Evolutionary conservation across 2,113 vertebrate species (phyloP), one percentile per base, ranked within the genome.

Genomic region (Lucifuga dentata): DNA sequence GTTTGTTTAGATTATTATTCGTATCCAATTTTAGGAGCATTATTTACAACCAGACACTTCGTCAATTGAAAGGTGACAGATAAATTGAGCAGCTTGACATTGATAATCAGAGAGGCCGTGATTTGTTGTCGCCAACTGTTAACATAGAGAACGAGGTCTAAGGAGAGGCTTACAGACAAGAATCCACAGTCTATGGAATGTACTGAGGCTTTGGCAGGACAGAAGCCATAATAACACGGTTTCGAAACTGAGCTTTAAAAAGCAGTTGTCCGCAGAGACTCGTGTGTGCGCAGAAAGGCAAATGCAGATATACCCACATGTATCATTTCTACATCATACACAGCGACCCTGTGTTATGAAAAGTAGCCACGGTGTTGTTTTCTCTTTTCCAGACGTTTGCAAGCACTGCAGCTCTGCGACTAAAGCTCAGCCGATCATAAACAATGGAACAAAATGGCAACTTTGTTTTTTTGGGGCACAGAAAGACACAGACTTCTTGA

Each of bases 181-280:
- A 81, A 85, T 83, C 68, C 83, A 56, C 71, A 80, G 87, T 78
- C 77, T 56, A 20, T 82, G 88, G 80, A 90, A 91, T 91, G 88
- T 8, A 70, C 60, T 51, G 79, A 91, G 79, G 85, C 88, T 88
- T 89, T 90, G 86, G 87, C 87, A 89, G 78, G 72, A 86, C 73
- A 64, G 50, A 76, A 71, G 70, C 68, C 83, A 68, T 92, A 92
- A 93, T 93, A 75, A 90, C 74, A 91, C 89, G 88, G 82, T 89
- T 93, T 86, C 86, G 80, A 92, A 93, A 94, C 88, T 82, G 88
- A 86, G 90, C 88, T 93, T 94, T 93, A 94, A 94, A 96, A 95
- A 95, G 91, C 91, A 79, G 74, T 70, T 20, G 81, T 80, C 65
- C 48, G n/a, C 76, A 48, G 24, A 58, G 32, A 65, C 76, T 58